These are phyloP conservation scores for Urocitellus parryii DNA, from an alignment of 2,113 vertebrate species.

Conservation along the genomic window DNA sequence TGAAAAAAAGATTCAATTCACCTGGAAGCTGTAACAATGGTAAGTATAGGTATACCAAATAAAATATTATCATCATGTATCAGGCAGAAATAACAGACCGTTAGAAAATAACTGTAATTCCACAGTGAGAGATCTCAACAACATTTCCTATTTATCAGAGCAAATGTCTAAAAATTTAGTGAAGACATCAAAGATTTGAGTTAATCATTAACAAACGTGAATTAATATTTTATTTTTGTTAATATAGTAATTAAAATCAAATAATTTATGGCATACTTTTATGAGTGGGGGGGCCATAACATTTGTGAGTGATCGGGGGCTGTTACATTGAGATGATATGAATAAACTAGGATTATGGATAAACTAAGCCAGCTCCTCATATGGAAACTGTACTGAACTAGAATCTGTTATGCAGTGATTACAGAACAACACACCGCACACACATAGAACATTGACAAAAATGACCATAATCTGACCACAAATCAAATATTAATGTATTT, in stretches of 20 bases:
- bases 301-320: not conserved
- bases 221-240: constrained; percentile 42
- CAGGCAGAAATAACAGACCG: not conserved
- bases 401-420: not conserved
- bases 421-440: constrained; percentile 61
- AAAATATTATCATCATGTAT: not conserved
- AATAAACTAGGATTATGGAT: not conserved
- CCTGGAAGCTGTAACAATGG: not conserved
- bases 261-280: not conserved
- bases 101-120: not conserved
- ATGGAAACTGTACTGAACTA: not conserved
- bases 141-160: not conserved
- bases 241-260: not conserved
- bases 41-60: not conserved
- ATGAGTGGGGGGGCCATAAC: not conserved
- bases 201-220: not conserved
- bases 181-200: not conserved
- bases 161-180: not conserved
- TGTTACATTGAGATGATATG: not conserved
- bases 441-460: not conserved
- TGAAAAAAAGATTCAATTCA: not conserved
- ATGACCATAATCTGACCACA: not conserved
- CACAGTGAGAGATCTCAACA: not conserved
- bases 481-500: constrained; percentile 7
- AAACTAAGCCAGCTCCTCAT: not conserved